Evolutionary conservation across 2,888 invertebrate species (phyloP).

Genomic region (Aplocera efformata): DNA sequence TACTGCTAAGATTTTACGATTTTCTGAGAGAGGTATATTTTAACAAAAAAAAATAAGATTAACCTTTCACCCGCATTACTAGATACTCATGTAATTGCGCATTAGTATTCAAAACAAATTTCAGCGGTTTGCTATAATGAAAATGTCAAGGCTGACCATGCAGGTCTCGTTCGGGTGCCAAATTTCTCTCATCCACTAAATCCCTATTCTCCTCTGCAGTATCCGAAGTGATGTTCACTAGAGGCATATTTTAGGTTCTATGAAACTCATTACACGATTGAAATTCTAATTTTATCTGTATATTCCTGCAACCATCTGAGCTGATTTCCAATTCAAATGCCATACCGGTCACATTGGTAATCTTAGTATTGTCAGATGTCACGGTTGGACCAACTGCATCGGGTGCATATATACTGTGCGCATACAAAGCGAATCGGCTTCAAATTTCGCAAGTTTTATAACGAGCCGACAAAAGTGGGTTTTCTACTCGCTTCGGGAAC

Average conservation of each 20-base stretch:
- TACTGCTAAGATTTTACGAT: too few relatives aligned
- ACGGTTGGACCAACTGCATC: background rate
- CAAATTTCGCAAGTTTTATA: slow-evolving; percentile 17
- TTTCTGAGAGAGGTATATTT: too few relatives aligned
- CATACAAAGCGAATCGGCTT: slow-evolving; percentile 6
- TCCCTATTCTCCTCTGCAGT: slow-evolving; percentile 3
- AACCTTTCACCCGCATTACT: too few relatives aligned
- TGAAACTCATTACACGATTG: background rate
- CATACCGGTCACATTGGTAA: slow-evolving; percentile 1
- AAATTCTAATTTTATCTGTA: slow-evolving; percentile 3
- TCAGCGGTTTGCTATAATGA: too few relatives aligned
- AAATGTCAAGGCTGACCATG: too few relatives aligned
- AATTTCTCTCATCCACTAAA: slow-evolving; percentile 1
- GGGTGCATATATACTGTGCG: background rate
- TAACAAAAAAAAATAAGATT: too few relatives aligned
- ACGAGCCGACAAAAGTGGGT: slow-evolving; percentile 3
- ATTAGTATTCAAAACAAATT: too few relatives aligned
- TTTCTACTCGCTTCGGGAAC: slow-evolving; percentile 12
- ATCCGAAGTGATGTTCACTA: background rate
- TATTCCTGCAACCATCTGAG: background rate
- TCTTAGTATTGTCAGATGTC: slow-evolving; percentile 6
- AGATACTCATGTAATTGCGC: too few relatives aligned
- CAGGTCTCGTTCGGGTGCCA: background rate
- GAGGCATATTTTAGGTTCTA: background rate
- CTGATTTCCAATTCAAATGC: slow-evolving; percentile 10